Percentiles rank a stretch among this genome's conserved stretches.
These are phyloP conservation scores for Muscidifurax raptorellus DNA, from an alignment of 1,140 invertebrate species.

Conservation along the genomic window DNA sequence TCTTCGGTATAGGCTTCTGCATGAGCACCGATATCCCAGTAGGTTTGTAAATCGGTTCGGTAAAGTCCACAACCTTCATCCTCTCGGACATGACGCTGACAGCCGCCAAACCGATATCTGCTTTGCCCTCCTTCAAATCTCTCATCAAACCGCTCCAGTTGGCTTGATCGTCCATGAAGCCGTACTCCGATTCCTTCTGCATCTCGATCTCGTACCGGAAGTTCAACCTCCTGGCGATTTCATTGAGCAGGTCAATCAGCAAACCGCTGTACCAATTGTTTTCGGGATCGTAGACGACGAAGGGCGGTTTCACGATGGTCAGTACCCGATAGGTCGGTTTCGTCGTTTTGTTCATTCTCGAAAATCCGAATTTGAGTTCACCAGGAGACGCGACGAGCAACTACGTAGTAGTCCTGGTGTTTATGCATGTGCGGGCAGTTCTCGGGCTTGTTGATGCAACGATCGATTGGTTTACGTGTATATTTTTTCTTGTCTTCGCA, in stretches of 20 bases:
- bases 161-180: slow-evolving; percentile 88
- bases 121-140: slow-evolving; percentile 91
- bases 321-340: slow-evolving; percentile 87
- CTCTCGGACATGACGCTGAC: slow-evolving; percentile 95
- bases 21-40: slow-evolving; percentile 95
- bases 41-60: slow-evolving; percentile 95
- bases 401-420: too few relatives aligned
- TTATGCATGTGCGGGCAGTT: too few relatives aligned
- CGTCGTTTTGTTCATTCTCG: slow-evolving; percentile 67
- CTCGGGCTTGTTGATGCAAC: too few relatives aligned
- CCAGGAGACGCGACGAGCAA: not conserved
- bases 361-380: not conserved
- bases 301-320: slow-evolving; percentile 88
- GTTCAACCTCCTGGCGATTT: slow-evolving; percentile 86
- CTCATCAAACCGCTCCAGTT: slow-evolving; percentile 95
- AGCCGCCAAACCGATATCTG: slow-evolving; percentile 91
- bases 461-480: too few relatives aligned
- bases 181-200: slow-evolving; percentile 86
- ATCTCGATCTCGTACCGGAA: slow-evolving; percentile 93
- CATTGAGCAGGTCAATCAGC: slow-evolving; percentile 93
- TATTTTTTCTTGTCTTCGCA: not conserved
- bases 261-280: slow-evolving; percentile 88
- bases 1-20: slow-evolving; percentile 86
- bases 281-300: slow-evolving; percentile 83
- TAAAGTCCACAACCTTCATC: slow-evolving; percentile 95